Base-by-base conservation (phyloP, 1,140 invertebrate species). In the Lasaia peninsularis region DNA sequence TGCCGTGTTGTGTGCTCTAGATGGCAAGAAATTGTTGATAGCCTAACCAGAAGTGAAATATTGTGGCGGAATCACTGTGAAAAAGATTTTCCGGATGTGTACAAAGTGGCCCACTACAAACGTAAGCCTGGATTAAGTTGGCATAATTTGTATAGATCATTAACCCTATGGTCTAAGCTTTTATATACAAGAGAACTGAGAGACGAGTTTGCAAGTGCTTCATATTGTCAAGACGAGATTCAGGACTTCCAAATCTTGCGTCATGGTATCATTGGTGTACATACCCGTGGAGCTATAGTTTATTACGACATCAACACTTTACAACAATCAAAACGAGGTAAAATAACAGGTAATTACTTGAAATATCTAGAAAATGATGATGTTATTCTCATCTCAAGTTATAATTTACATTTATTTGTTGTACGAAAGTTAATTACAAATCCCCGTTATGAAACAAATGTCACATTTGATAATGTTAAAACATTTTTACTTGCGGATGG, bases 271-370 rank as follows among this genome's bases (percentile, higher is more conserved):
- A 61, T 78, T 2, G 75, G 73, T 1, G 72, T 85, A 0, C 76
- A 81, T 14, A 80, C 67, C 4, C 55, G 69, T n/a, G 40, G 55
- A 6, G 51, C 54, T 0, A 71, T 85, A n/a, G 57, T 63, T 0
- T 85, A 85, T 24, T 81, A 80, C 20, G 62, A 85, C n/a, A 40
- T 73, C 0, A 58, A 71, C 0, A 75, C 79, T 4, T 31, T 75
- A 2, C 60, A 72, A 12, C 44, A 18, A 11, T 44, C 60, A 0
- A 65, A 69, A 1, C 60, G 67, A 8, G 37, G 44, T 0, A 10
- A 52, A 0, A 64, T 82, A 2, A 33, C 44, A 0, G 81, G 81
- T 0, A 49, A 69, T 14, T 82, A 71, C 35, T 57, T 67, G 3
- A 60, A 64, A 33, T 82, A 80, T 31, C 28, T 62, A 5, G 81